Conservation (phyloP, 2,113 vertebrate species). For the Hippotragus niger region DNA sequence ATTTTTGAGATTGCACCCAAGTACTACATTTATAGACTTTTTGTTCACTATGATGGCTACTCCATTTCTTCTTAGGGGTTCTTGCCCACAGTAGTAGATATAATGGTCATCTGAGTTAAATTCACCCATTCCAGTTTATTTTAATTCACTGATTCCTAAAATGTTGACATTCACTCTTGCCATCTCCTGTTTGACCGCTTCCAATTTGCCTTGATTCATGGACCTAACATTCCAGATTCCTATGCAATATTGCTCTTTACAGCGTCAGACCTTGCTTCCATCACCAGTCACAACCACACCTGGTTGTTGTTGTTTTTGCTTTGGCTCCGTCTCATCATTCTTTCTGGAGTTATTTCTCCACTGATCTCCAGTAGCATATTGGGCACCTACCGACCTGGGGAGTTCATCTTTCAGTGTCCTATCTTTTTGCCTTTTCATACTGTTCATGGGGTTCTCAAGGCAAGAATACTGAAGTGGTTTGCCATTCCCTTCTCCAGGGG, state of each 20-base stretch:
- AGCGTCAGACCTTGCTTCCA: neutral
- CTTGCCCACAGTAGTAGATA: neutral
- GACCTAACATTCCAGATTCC: neutral
- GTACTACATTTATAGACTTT: no score
- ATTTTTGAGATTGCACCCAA: no score
- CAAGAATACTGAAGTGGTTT: neutral
- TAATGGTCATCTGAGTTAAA: neutral
- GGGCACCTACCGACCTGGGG: neutral
- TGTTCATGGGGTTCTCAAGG: neutral
- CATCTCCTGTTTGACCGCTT: neutral
- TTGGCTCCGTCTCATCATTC: neutral
- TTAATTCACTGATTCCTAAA: neutral
- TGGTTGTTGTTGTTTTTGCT: neutral
- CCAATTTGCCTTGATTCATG: neutral
- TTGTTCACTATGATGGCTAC: no score
- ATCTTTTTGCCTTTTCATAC: neutral
- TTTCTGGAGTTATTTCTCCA: neutral
- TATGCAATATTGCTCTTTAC: neutral
- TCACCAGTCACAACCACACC: neutral
- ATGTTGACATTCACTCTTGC: neutral
- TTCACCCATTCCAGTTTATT: neutral
- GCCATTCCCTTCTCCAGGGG: neutral
- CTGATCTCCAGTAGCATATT: neutral
- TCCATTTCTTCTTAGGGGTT: no score
- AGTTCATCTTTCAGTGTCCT: neutral